Evolutionary conservation across 2,113 vertebrate species (phyloP), one percentile per base, ranked within the genome.

Genomic region (Hystrix brachyura): DNA sequence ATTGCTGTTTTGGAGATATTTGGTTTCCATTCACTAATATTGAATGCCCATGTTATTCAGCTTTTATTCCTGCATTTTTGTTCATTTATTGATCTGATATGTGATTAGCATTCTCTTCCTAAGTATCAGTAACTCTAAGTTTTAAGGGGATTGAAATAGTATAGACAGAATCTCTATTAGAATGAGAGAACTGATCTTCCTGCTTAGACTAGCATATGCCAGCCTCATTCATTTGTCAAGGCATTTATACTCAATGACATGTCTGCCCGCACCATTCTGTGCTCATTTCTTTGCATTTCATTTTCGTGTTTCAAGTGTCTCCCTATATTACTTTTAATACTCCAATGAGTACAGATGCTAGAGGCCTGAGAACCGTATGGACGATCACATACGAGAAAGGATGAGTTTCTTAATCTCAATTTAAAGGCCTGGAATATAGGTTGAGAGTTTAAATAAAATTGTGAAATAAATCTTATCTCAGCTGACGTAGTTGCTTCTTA

Each of bases 391-490:
- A 43, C 15, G 7, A 84, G 19, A 92, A 90, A 84, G 1, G 1
- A 55, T 65, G 23, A 79, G 19, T 67, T 95, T 86, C n/a, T 48
- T n/a, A 87, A 13, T 29, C 43, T 65, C 17, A 21, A 57, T 11
- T 46, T 81, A 76, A 76, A 91, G 32, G 13, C 29, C 15, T 29
- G 12, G 19, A 72, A 82, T 88, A 86, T 6, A 64, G 23, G 32
- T 74, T 51, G 92, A 95, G 21, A 14, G 25, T 84, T 84, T 76
- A 87, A 38, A 83, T 83, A 34, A 43, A 21, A 12, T 17, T 74
- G 23, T 79, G 60, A 83, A 93, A 82, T 34, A 78, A 12, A 91
- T 87, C 55, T 81, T 53, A 89, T 82, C 27, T 97, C 67, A 72
- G 14, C 72, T 72, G 38, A 83, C 83, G 51, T 43, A 65, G 13